These are phyloP conservation scores for Odontophorus gujanensis DNA, from an alignment of 2,113 vertebrate species.

Conservation along the genomic window DNA sequence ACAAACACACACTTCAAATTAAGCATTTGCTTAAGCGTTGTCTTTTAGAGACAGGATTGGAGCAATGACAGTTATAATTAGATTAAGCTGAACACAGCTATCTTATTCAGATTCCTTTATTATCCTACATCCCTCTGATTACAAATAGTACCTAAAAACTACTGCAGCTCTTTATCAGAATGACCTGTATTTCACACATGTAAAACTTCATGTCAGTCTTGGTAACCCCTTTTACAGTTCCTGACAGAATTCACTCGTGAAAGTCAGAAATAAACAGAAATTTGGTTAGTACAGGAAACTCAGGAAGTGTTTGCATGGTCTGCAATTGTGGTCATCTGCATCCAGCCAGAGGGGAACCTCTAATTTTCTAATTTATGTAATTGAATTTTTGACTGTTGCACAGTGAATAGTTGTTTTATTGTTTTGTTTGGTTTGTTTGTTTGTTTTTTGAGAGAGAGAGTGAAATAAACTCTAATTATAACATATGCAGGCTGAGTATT, in stretches of 20 bases:
- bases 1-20: not conserved
- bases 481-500: not conserved
- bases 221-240: not conserved
- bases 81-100: not conserved
- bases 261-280: slow-evolving; percentile 26
- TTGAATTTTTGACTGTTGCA: slow-evolving; percentile 30
- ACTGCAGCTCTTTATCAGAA: not conserved
- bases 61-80: not conserved
- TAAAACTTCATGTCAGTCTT: not conserved
- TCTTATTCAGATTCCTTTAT: not conserved
- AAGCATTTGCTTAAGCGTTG: not conserved
- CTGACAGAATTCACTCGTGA: slow-evolving; percentile 19
- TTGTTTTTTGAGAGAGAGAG: not conserved
- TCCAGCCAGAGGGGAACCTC: slow-evolving; percentile 41
- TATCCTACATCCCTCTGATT: not conserved
- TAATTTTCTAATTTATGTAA: slow-evolving; percentile 56
- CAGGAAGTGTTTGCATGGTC: slow-evolving; percentile 15
- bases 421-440: not conserved
- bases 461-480: slow-evolving; percentile 54
- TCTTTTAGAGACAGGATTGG: not conserved
- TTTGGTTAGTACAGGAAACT: slow-evolving; percentile 51
- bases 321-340: slow-evolving; percentile 45
- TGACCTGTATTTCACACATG: not conserved
- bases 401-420: not conserved
- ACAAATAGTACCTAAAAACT: not conserved